Percentiles rank a stretch among this genome's conserved stretches.
Conservation (phyloP, 2,888 invertebrate genomes). For the Pediacus dermestoides region DNA sequence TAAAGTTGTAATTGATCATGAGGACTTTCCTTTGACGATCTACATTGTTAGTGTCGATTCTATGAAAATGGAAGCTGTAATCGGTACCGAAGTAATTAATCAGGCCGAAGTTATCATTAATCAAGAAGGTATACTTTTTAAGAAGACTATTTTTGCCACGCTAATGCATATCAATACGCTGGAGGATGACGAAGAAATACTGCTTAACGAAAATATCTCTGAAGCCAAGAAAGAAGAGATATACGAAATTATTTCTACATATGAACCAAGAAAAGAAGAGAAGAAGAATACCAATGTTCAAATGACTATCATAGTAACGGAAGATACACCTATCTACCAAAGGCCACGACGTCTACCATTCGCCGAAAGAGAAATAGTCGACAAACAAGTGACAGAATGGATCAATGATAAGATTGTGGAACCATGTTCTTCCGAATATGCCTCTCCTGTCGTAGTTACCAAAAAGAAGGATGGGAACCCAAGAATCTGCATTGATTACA, state of each 20-base stretch:
- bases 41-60: constrained; percentile 19
- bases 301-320: constrained; percentile 18
- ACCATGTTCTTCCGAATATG: constrained; percentile 28
- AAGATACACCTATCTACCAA: constrained; percentile 21
- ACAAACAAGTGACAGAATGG: constrained; percentile 22
- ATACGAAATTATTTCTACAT: constrained; percentile 8
- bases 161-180: constrained; percentile 18
- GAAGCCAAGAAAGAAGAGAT: constrained; percentile 1
- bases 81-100: constrained; percentile 18
- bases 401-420: constrained; percentile 24
- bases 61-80: constrained; percentile 15
- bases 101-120: constrained; percentile 18
- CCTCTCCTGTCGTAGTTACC: constrained; percentile 25
- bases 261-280: constrained; percentile 11
- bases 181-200: constrained; percentile 2
- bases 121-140: constrained; percentile 13
- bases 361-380: constrained; percentile 22
- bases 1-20: constrained; percentile 17
- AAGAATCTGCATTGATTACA: constrained; percentile 26
- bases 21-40: constrained; percentile 10
- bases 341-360: constrained; percentile 23
- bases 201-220: no score
- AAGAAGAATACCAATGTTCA: constrained; percentile 11
- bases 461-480: constrained; percentile 26
- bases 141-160: constrained; percentile 9